Percentiles rank a stretch among this genome's conserved stretches.
Evolutionary conservation across 2,113 vertebrate genomes (phyloP).

Genomic region (Xenotilapia flavipinnis): DNA sequence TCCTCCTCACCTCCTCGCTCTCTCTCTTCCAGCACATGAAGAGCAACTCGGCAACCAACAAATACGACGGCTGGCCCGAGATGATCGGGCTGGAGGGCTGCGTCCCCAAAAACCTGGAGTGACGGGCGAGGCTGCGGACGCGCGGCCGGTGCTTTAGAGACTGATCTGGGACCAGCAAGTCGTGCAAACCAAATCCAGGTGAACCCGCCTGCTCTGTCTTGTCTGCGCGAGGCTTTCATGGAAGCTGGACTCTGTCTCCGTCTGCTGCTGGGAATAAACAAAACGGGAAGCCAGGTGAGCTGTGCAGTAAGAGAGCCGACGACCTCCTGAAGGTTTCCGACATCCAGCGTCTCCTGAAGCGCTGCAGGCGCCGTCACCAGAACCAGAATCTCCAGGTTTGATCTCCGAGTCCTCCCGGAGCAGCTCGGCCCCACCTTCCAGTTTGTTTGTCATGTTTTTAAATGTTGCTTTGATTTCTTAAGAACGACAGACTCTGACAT

Average conservation of each 20-base stretch:
- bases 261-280: background rate
- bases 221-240: background rate
- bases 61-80: conserved; percentile 89
- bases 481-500: background rate
- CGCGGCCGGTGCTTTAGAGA: too few relatives aligned
- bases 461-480: background rate
- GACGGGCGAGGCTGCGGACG: background rate
- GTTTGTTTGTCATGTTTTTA: background rate
- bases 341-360: background rate
- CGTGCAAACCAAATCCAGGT: background rate
- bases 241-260: background rate
- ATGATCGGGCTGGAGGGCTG: conserved; percentile 85
- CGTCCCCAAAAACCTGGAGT: conserved; percentile 79
- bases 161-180: background rate
- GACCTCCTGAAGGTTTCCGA: background rate
- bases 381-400: background rate
- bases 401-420: accelerated
- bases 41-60: conserved; percentile 79
- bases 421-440: accelerated
- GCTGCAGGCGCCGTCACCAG: background rate
- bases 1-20: background rate
- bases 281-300: background rate
- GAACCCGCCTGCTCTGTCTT: background rate
- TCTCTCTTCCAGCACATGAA: conserved; percentile 74
- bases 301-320: accelerated